Evolutionary conservation across 2,113 vertebrate species (phyloP), one percentile per base, ranked within the genome.

Genomic region (Oceanites oceanicus): DNA sequence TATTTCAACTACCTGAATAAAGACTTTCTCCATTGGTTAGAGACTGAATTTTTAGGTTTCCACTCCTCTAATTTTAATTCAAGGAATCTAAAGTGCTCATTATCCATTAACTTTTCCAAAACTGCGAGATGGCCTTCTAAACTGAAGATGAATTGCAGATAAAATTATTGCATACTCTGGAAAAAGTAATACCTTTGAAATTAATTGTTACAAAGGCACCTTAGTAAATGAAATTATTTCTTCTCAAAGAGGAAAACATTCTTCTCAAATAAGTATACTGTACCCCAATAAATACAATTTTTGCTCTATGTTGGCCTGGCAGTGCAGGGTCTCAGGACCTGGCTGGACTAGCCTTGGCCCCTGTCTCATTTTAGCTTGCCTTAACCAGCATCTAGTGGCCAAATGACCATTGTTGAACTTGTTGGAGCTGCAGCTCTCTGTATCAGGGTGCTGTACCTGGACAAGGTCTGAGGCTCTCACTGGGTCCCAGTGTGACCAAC

Each of bases 341-440:
- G 5, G 2, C 29, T 71, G 13, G 4, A 11, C 15, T 85, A 52
- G 10, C 11, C 10, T 52, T 29, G 36, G 7, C 8, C 8, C 8
- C 18, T 26, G 5, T 21, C 10, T 72, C 19, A 6, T 58, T 85
- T 81, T 21, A n/a, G 11, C 10, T 81, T 67, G 34, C 22, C 4
- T 67, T 62, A 17, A 34, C 2, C 17, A 8, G 3, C 2, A 1
- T 19, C 10, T 47, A 7, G 36, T 9, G 8, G 34, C 7, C 34
- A 72, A 47, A 2, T 20, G 29, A 29, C 15, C 9, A 4, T 26
- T 4, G 4, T 2, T 52, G 52, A 66, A 27, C 9, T 15, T 1
- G 9, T 1, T 38, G 13, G 10, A 77, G 5, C 4, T 47, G 16
- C n/a, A 49, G 7, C 0, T 3, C 30, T 30, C 10, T 47, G 30